Conservation (phyloP, 2,797 vertebrate species). For the Cryptoprocta ferox region DNA sequence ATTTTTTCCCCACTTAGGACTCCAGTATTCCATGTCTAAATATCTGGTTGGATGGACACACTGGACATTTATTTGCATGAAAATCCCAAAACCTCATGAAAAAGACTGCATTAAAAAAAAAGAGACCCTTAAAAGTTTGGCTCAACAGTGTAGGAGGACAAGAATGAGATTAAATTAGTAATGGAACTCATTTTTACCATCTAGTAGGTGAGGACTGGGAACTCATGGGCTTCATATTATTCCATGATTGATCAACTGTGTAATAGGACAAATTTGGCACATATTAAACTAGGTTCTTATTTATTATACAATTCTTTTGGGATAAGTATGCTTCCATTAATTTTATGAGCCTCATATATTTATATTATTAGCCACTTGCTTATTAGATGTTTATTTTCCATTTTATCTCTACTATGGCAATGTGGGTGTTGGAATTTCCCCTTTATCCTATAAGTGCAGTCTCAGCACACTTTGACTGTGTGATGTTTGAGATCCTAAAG, state of each 20-base stretch:
- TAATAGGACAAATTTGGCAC: neutral
- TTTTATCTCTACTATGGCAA: neutral
- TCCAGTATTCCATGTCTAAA: neutral
- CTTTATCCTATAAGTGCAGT: neutral
- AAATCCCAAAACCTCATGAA: neutral
- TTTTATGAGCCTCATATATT: neutral
- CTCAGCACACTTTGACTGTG: neutral
- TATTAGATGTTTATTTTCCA: conserved; percentile 35
- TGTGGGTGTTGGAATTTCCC: neutral
- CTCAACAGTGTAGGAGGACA: neutral
- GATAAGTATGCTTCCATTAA: conserved; percentile 12
- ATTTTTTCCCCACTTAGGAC: neutral
- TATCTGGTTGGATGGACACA: neutral
- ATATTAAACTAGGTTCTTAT: conserved; percentile 33
- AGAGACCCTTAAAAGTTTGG: neutral
- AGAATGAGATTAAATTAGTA: conserved; percentile 6
- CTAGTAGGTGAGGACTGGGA: neutral
- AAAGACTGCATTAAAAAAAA: neutral
- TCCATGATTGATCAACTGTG: neutral
- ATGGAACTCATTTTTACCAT: conserved; percentile 3
- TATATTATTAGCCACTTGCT: conserved; percentile 20
- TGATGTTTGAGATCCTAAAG: neutral
- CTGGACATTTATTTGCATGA: conserved; percentile 1
- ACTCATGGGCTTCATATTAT: neutral
- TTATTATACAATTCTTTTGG: neutral